Base-by-base conservation (phyloP, 2,113 vertebrate species). In the Scophthalmus maximus region DNA sequence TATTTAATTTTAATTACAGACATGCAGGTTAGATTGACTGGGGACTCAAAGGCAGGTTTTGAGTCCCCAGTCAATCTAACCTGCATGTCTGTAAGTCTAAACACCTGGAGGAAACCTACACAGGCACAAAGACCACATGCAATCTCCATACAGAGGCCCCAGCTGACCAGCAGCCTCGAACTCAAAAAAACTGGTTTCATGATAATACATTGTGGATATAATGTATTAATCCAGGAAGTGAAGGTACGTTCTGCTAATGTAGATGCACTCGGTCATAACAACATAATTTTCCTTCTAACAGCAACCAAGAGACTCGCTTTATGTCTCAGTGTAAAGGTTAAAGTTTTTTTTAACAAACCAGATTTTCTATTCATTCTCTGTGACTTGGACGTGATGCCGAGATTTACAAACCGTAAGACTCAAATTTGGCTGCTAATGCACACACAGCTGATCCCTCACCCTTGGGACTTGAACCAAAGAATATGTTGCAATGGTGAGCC, bases 391-490 rank as follows among this genome's bases (percentile, higher is more conserved):
- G 46, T 12, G 15, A 69, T n/a, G 14, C 44, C 34, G 62, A 79
- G 64, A 69, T n/a, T 8, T 18, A 34, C 20, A 69, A 69, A 40
- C 63, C 57, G 50, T 69, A 38, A 51, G 46, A 82, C 53, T 67
- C 50, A 72, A 74, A 82, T 75, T 85, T 69, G 77, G 57, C 75
- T 40, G 46, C 62, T 70, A 63, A 85, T 79, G 65, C 65, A 57
- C 34, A 18, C 58, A 46, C 73, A 78, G 80, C 76, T 86, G 76
- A 91, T 82, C 83, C 83, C 51, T 74, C 60, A n/a, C 65, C 71
- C 50, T 42, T 6, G 73, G 64, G 78, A 72, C 61, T 22, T 52
- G 53, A 73, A 72, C 63, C 22, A 46, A 74, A 80, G 70, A 79
- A 81, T 72, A 78, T 81, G 47, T 79, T 59, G 61, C 53, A 61